Percentiles rank a stretch among this genome's conserved stretches.
phyloP scores from a whole-genome alignment of 2,113 vertebrate species.

The Regulus satrapa region DNA sequence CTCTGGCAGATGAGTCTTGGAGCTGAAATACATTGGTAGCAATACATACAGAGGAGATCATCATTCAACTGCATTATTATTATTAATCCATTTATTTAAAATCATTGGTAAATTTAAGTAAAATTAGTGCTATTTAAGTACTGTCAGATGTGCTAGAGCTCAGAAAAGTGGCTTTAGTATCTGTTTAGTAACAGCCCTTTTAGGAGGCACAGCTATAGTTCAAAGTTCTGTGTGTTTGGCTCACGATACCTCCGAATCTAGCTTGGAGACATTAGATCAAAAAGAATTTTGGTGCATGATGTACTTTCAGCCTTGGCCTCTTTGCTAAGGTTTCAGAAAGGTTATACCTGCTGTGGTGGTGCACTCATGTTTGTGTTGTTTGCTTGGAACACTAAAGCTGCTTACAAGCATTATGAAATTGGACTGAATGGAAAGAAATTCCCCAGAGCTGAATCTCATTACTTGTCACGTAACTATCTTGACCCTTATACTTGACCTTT shows the following conservation, averaged over 20 bases:
- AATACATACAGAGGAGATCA: not conserved
- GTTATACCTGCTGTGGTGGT: not conserved
- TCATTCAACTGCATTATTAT: not conserved
- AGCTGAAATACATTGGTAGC: not conserved
- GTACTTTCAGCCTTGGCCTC: not conserved
- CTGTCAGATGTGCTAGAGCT: not conserved
- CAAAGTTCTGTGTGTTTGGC: not conserved
- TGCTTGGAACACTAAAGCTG: not conserved
- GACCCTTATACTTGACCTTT: constrained; percentile 32
- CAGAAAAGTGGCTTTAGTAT: not conserved
- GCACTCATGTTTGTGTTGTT: not conserved
- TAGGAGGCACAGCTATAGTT: not conserved
- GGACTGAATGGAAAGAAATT: constrained; percentile 3
- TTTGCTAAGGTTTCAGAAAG: not conserved
- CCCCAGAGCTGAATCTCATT: constrained; percentile 28
- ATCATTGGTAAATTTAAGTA: not conserved
- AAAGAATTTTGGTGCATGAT: not conserved
- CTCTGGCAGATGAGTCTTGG: not conserved
- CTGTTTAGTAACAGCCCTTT: not conserved
- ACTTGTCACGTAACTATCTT: constrained; percentile 41
- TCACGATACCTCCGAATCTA: not conserved
- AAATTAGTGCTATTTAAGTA: not conserved
- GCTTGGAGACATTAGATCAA: not conserved
- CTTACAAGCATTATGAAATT: constrained; percentile 26
- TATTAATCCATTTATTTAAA: not conserved